phyloP scores from a whole-genome alignment of 2,113 vertebrate genomes.

The Sinocyclocheilus anshuiensis region DNA sequence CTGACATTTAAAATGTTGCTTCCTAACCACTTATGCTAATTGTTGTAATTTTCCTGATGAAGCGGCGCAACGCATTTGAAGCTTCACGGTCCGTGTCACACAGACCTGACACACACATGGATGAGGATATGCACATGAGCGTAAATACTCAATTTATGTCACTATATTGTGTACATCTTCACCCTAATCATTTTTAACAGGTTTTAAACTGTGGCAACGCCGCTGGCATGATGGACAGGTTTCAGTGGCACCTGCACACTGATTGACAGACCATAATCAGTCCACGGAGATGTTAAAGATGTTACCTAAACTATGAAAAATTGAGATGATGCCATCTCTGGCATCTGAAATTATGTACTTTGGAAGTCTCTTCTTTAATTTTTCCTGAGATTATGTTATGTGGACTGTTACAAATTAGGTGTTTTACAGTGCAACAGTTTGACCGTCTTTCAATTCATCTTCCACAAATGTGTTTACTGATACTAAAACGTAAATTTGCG shows the following conservation, averaged over 20 bases:
- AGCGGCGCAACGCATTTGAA: constrained; percentile 73
- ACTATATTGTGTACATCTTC: constrained; percentile 15
- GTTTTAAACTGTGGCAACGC: constrained; percentile 10
- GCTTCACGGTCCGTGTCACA: constrained; percentile 16
- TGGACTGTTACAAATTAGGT: neutral
- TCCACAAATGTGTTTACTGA: neutral
- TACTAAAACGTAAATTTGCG: neutral
- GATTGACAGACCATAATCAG: constrained; percentile 19
- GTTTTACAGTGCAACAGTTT: neutral
- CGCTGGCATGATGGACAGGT: constrained; percentile 11
- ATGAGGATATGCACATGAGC: constrained; percentile 2
- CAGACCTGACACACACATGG: constrained; percentile 31
- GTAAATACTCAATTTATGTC: constrained; percentile 37
- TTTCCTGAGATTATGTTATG: neutral
- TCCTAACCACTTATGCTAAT: constrained; percentile 99
- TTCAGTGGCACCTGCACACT: neutral
- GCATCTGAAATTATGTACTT: neutral
- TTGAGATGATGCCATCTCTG: constrained; percentile 4
- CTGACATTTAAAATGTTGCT: constrained; percentile 99
- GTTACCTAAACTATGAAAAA: neutral
- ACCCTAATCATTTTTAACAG: constrained; percentile 14
- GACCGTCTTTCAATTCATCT: neutral
- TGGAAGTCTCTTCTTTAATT: neutral
- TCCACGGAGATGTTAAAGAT: constrained; percentile 20
- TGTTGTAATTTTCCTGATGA: constrained; percentile 99